A percentile compares a stretch with the other conserved stretches of the same genome.
phyloP scores from a whole-genome alignment of 2,888 invertebrate species.

The Lepeophtheirus nordmannii region DNA sequence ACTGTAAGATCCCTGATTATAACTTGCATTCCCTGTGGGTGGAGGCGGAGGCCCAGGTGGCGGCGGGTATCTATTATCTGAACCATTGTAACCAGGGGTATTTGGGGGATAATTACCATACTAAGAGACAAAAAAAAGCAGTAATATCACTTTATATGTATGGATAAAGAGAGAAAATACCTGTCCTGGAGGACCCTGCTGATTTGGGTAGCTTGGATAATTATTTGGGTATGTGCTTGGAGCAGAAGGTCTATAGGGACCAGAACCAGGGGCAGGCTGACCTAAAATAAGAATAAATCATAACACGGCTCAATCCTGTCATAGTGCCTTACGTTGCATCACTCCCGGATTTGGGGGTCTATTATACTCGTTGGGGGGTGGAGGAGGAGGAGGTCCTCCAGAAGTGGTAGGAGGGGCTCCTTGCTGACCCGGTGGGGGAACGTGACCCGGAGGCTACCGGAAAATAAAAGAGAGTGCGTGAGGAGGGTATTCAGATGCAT shows the following conservation, averaged over 20 bases:
- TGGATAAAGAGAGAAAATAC: not conserved
- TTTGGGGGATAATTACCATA: not conserved
- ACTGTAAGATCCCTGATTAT: not conserved
- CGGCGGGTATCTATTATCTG: not conserved
- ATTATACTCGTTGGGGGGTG: conserved; percentile 12
- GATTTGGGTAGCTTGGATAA: not conserved
- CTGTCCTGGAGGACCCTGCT: conserved; percentile 8
- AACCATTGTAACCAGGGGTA: not conserved
- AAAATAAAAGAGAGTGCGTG: conserved; percentile 40
- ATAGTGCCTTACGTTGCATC: not conserved
- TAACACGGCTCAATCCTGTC: too few species aligned
- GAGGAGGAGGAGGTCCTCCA: conserved; percentile 27
- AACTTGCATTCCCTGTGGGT: not conserved
- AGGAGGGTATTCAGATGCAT: conserved; percentile 34
- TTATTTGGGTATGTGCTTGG: not conserved
- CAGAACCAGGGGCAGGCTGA: not conserved
- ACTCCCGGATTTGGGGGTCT: conserved; percentile 4
- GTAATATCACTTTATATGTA: not conserved
- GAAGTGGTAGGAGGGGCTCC: conserved; percentile 27
- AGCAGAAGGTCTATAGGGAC: not conserved
- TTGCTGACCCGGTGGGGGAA: conserved; percentile 28
- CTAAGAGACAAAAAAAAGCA: not conserved
- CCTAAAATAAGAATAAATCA: not conserved
- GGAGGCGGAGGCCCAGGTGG: not conserved
- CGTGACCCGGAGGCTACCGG: conserved; percentile 39